These are phyloP conservation scores for Phengaris alcon DNA, from an alignment of 2,888 invertebrate genomes.

Conservation along the genomic window DNA sequence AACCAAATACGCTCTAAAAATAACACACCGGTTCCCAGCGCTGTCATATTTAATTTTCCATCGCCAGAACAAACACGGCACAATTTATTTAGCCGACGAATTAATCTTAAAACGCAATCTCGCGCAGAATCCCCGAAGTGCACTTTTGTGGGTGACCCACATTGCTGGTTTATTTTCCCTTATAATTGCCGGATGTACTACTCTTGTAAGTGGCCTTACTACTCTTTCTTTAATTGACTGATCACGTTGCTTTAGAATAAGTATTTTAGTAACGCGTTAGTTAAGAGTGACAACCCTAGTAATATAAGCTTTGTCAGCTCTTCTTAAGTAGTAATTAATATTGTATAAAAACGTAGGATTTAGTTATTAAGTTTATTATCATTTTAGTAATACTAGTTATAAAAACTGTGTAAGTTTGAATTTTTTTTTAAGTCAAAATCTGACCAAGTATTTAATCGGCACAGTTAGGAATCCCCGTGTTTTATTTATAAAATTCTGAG, in stretches of 20 bases:
- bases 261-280: neutral
- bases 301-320: no score
- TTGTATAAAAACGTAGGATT: no score
- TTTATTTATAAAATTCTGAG: no score
- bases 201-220: neutral
- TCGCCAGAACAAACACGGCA: conserved; percentile 25
- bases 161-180: conserved; percentile 20
- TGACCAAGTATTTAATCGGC: no score
- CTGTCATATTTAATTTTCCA: conserved; percentile 25
- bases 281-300: no score
- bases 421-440: no score
- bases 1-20: neutral
- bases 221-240: neutral
- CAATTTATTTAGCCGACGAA: conserved; percentile 35
- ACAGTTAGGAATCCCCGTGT: no score
- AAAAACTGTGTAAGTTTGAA: no score
- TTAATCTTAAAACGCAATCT: conserved; percentile 37
- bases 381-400: no score
- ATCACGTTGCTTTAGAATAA: neutral
- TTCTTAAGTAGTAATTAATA: no score
- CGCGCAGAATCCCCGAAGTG: conserved; percentile 36
- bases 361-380: no score
- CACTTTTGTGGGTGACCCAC: conserved; percentile 33
- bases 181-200: conserved; percentile 21
- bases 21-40: neutral